Conservation (phyloP, 2,888 invertebrate genomes). For the Oscheius myriophilus region DNA sequence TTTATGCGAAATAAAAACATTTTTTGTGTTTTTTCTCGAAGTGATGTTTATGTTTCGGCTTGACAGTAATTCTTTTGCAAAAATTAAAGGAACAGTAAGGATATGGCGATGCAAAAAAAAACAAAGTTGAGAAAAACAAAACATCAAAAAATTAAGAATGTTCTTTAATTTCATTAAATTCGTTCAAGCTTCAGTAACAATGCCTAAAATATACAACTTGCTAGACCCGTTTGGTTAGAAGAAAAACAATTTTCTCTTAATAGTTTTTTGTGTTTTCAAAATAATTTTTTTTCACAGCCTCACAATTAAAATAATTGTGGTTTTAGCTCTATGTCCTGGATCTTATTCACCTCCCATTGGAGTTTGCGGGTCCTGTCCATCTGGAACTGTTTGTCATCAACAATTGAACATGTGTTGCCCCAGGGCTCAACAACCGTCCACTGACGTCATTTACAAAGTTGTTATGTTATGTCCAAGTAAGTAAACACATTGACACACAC, state of each 20-base stretch:
- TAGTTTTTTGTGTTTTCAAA: no score
- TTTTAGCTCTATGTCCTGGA: constrained; percentile 55
- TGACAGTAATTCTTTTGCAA: no score
- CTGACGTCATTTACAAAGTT: constrained; percentile 50
- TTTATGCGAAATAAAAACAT: no score
- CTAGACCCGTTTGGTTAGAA: background rate
- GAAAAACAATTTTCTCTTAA: background rate
- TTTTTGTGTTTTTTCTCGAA: no score
- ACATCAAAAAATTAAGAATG: no score
- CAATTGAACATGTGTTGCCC: constrained; percentile 53
- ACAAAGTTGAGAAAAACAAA: no score
- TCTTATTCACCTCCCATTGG: constrained; percentile 54
- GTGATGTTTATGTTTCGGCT: no score
- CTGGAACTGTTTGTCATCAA: constrained; percentile 45
- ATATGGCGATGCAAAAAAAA: no score
- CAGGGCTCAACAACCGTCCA: constrained; percentile 39
- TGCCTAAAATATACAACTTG: background rate
- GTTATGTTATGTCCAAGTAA: constrained; percentile 54
- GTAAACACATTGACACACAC: background rate
- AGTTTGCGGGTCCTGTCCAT: constrained; percentile 45
- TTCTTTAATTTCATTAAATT: background rate
- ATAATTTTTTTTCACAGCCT: no score
- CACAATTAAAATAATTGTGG: background rate
- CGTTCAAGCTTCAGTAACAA: background rate
- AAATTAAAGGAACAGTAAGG: no score